phyloP scores from a whole-genome alignment of 2,113 vertebrate species.

The Sciurus niger region DNA sequence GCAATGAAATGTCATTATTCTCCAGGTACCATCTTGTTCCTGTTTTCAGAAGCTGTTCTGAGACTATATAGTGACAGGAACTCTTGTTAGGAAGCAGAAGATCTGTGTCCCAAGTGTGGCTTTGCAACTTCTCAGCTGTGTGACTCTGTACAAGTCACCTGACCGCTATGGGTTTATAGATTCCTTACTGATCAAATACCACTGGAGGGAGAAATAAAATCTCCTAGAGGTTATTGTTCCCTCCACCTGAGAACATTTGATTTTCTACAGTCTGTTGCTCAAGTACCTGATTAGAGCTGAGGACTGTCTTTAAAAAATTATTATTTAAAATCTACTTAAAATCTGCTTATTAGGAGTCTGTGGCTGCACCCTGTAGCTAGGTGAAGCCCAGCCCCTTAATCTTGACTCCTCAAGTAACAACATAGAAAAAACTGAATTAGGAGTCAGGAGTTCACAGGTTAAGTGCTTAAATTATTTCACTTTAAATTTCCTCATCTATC shows the following conservation, averaged over 20 bases:
- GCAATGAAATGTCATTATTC: not conserved
- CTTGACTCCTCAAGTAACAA: not conserved
- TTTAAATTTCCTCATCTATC: constrained; percentile 27
- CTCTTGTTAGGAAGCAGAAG: not conserved
- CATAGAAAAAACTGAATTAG: not conserved
- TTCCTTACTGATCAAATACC: constrained; percentile 12
- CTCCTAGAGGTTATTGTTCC: not conserved
- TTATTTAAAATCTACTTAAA: not conserved
- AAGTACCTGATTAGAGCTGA: not conserved
- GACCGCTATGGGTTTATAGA: not conserved
- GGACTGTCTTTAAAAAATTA: constrained; percentile 12
- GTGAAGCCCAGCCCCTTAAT: not conserved
- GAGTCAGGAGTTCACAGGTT: not conserved
- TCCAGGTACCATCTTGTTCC: constrained; percentile 23
- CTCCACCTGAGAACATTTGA: not conserved
- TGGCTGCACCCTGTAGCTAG: not conserved
- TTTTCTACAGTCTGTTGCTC: not conserved
- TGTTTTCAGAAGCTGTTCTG: constrained; percentile 35
- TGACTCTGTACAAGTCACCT: not conserved
- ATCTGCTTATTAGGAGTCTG: not conserved
- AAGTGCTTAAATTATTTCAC: constrained; percentile 2
- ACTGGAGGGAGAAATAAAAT: not conserved
- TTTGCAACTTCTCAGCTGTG: not conserved
- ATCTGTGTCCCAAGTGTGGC: not conserved
- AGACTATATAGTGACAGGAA: not conserved